phyloP scores from a whole-genome alignment of 1,140 invertebrate species.

The Phymorhynchus buccinoides region DNA sequence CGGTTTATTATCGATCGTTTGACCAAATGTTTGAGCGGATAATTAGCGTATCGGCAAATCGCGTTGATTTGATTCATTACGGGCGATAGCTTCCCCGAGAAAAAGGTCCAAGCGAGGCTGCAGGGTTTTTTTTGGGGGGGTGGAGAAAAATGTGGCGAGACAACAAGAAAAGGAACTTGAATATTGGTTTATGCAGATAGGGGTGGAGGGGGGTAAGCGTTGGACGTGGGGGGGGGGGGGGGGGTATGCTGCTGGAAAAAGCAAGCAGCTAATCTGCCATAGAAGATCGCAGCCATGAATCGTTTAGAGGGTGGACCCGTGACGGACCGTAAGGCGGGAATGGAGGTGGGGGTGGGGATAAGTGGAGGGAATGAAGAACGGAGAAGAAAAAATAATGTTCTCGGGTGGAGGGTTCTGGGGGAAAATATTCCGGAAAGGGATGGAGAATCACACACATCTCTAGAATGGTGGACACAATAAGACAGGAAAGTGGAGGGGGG shows the following conservation, averaged over 20 bases:
- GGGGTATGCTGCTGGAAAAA: neutral
- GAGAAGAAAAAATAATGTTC: no score
- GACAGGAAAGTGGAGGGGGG: neutral
- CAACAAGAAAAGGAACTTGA: neutral
- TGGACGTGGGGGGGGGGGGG: neutral
- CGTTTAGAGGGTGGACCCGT: neutral
- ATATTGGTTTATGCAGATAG: neutral
- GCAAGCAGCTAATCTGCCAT: neutral
- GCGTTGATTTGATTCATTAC: constrained; percentile 47
- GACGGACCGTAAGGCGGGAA: neutral
- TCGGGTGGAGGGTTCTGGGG: no score
- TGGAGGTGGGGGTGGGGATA: neutral
- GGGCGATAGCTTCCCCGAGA: constrained; percentile 30
- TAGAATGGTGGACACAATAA: neutral
- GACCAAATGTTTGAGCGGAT: constrained; percentile 43
- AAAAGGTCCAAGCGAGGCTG: neutral
- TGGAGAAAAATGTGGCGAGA: neutral
- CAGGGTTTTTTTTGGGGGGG: no score
- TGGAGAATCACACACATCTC: neutral
- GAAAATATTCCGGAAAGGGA: no score
- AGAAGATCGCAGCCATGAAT: neutral
- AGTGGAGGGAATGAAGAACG: neutral
- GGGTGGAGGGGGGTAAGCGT: neutral
- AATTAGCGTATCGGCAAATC: constrained; percentile 45
- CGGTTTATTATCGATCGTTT: constrained; percentile 28